Evolutionary conservation across 2,888 invertebrate species (phyloP).

Genomic region (Cataglyphis livida): DNA sequence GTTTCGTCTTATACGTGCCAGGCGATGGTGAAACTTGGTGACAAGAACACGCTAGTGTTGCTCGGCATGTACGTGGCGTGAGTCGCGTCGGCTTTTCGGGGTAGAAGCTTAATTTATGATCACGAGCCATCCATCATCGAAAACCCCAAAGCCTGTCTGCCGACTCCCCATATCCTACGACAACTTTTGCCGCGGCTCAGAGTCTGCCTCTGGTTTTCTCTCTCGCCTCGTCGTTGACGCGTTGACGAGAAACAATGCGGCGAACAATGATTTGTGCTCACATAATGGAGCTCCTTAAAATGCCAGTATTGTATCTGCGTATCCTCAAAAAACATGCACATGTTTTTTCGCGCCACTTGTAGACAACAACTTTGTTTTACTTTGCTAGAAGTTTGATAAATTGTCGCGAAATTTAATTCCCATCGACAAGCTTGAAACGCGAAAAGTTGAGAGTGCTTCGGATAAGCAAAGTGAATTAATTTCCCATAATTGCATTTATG

Average conservation of each 20-base stretch:
- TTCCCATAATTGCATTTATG: neutral
- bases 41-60: conserved; percentile 52
- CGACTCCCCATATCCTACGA: conserved; percentile 50
- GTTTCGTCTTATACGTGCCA: conserved; percentile 37
- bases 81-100: conserved; percentile 55
- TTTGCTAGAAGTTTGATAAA: neutral
- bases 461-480: conserved; percentile 10
- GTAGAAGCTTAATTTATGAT: conserved; percentile 72
- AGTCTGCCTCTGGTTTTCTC: conserved; percentile 30
- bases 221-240: conserved; percentile 59
- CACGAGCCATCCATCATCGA: conserved; percentile 71
- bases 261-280: conserved; percentile 68
- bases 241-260: conserved; percentile 73
- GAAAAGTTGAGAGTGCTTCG: neutral
- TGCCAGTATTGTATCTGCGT: conserved; percentile 35
- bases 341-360: neutral
- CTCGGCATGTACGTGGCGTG: conserved; percentile 43
- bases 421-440: neutral
- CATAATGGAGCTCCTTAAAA: conserved; percentile 71
- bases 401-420: conserved; percentile 20
- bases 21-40: conserved; percentile 43
- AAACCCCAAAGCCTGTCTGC: conserved; percentile 60
- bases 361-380: neutral
- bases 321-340: neutral
- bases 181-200: conserved; percentile 57